These are phyloP conservation scores for Drosophila planitibia DNA, from an alignment of 2,888 invertebrate species.

Conservation along the genomic window DNA sequence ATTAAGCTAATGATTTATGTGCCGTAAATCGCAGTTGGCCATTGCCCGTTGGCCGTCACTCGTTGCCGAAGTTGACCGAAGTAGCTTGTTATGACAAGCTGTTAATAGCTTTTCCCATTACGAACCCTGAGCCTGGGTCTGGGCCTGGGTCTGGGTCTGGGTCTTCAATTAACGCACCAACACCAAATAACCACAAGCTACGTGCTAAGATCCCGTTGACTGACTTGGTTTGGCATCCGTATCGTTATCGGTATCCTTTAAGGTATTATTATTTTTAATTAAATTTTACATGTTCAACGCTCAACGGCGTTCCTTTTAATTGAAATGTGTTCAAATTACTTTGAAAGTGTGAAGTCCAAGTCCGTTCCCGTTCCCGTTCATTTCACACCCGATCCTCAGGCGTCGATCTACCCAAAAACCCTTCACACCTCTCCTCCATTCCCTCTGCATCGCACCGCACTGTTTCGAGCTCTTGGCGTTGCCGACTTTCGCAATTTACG, in stretches of 20 bases:
- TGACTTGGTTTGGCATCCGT: background rate
- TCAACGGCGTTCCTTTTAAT: conserved; percentile 63
- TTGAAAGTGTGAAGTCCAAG: conserved; percentile 74
- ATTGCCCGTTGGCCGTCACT: background rate
- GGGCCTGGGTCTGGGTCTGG: background rate
- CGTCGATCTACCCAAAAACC: conserved; percentile 7
- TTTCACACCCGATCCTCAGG: conserved; percentile 19
- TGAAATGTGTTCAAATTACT: conserved; percentile 81
- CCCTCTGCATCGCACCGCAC: background rate
- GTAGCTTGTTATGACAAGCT: conserved; percentile 75
- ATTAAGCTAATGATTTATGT: conserved; percentile 79
- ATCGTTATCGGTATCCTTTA: conserved; percentile 70
- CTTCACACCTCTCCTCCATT: conserved; percentile 11
- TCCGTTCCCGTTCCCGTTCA: conserved; percentile 16
- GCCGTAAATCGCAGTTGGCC: conserved; percentile 66
- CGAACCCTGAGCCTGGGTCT: background rate
- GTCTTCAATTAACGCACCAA: conserved; percentile 76
- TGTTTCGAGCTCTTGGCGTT: conserved; percentile 9
- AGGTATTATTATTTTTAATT: conserved; percentile 71
- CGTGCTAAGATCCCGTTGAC: conserved; percentile 46
- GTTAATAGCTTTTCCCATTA: conserved; percentile 78
- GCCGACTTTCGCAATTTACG: conserved; percentile 73
- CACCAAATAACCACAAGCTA: conserved; percentile 70
- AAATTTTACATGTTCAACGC: conserved; percentile 74
- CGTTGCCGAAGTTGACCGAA: conserved; percentile 26